Evolutionary conservation across 2,113 vertebrate species (phyloP).

Genomic region (Fukomys damarensis): DNA sequence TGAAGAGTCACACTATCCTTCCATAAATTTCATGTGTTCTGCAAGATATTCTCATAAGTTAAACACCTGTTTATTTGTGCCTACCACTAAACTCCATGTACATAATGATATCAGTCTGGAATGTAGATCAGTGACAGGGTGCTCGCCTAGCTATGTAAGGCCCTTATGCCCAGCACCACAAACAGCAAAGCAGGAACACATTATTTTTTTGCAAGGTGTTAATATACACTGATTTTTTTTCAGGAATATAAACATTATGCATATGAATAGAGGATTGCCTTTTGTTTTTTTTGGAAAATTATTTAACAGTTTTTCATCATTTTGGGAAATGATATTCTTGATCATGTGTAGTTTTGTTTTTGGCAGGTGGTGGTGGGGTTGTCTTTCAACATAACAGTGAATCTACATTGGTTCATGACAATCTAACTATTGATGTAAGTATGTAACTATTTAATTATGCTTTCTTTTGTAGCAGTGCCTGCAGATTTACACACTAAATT

Average conservation of each 20-base stretch:
- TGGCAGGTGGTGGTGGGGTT: neutral
- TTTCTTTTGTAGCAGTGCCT: neutral
- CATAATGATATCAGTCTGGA: neutral
- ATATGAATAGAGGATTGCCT: neutral
- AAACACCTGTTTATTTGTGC: neutral
- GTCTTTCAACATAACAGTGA: neutral
- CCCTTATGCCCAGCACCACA: too few species aligned
- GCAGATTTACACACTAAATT: neutral
- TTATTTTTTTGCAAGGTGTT: neutral
- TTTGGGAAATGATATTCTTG: neutral
- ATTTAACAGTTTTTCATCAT: neutral
- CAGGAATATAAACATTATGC: neutral
- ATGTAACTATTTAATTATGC: neutral
- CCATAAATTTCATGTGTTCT: neutral
- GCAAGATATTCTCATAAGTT: neutral
- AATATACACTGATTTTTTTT: neutral
- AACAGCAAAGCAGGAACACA: too few species aligned
- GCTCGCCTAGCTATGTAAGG: too few species aligned
- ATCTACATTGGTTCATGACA: neutral
- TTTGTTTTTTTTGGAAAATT: neutral
- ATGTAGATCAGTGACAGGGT: too few species aligned
- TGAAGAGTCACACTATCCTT: neutral
- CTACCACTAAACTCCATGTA: neutral
- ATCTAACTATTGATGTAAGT: neutral
- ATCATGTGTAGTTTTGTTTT: neutral